Percentiles rank a stretch among this genome's conserved stretches.
These are phyloP conservation scores for Drosophila rellima DNA, from an alignment of 2,888 invertebrate genomes.

Conservation along the genomic window DNA sequence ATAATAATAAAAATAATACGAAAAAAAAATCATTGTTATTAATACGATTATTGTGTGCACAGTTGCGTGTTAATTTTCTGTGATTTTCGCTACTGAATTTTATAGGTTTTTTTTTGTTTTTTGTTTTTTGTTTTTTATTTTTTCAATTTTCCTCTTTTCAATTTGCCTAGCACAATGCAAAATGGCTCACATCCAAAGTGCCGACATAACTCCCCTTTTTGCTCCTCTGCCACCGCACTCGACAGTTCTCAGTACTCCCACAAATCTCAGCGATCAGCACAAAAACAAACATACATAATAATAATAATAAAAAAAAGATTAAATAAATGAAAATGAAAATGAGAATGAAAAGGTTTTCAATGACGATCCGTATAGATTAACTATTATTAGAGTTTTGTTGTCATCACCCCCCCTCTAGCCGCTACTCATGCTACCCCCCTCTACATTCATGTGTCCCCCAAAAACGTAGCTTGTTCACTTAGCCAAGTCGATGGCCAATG, in stretches of 20 bases:
- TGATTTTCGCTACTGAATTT: conserved; percentile 53
- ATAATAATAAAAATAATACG: conserved; percentile 11
- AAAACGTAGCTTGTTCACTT: conserved; percentile 19
- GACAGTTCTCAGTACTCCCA: conserved; percentile 33
- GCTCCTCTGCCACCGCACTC: too few species aligned
- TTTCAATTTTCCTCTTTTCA: conserved; percentile 32
- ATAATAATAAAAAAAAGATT: neutral
- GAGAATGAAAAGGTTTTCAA: conserved; percentile 33
- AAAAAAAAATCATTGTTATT: conserved; percentile 68
- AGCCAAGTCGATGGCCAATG: conserved; percentile 43
- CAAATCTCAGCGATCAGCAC: conserved; percentile 25
- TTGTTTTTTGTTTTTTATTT: conserved; percentile 10
- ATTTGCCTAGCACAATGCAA: conserved; percentile 55
- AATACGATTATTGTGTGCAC: conserved; percentile 79
- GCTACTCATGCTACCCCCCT: neutral
- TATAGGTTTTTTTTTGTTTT: conserved; percentile 7
- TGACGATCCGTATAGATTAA: conserved; percentile 57
- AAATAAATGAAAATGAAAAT: neutral
- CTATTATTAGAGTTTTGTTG: conserved; percentile 58
- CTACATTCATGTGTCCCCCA: neutral
- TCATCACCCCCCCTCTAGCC: neutral
- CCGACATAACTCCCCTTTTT: neutral
- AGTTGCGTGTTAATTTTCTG: conserved; percentile 80
- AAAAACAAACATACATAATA: neutral
- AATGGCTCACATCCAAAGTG: conserved; percentile 54